A percentile compares a stretch with the other conserved stretches of the same genome.
Conservation (phyloP, 2,113 vertebrate genomes). For the Microcebus griseorufus region DNA sequence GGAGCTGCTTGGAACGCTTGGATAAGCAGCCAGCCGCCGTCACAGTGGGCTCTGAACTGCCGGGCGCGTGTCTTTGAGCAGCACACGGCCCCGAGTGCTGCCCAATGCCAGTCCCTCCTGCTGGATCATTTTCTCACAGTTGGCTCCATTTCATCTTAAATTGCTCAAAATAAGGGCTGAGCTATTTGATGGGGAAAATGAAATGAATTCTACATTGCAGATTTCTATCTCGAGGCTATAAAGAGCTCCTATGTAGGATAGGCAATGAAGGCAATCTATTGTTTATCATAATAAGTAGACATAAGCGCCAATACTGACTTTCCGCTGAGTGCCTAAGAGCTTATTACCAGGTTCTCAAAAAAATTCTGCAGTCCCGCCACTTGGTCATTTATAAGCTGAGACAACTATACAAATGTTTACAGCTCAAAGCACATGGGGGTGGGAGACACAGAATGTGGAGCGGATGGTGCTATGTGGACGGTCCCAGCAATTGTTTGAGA, state of each 20-base stretch:
- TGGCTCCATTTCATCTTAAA: background rate
- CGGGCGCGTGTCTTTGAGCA: fast-evolving
- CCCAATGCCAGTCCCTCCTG: background rate
- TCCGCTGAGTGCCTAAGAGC: fast-evolving
- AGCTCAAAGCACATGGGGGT: background rate
- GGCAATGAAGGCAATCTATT: background rate
- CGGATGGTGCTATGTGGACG: fast-evolving
- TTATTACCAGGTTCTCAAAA: background rate
- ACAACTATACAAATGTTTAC: background rate
- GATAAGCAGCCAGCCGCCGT: fast-evolving
- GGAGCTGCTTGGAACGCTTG: background rate
- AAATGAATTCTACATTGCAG: background rate
- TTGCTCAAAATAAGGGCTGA: background rate
- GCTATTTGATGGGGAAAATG: background rate
- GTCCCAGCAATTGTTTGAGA: fast-evolving
- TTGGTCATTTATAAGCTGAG: background rate
- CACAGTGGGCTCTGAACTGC: background rate
- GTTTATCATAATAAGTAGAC: background rate
- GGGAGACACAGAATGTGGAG: fast-evolving
- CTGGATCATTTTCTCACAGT: background rate
- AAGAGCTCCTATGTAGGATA: background rate
- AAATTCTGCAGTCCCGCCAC: background rate
- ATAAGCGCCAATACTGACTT: background rate
- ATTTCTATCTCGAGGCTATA: background rate
- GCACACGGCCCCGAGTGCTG: fast-evolving